phyloP scores from a whole-genome alignment of 2,113 vertebrate species.

The Lethenteron reissneri region DNA sequence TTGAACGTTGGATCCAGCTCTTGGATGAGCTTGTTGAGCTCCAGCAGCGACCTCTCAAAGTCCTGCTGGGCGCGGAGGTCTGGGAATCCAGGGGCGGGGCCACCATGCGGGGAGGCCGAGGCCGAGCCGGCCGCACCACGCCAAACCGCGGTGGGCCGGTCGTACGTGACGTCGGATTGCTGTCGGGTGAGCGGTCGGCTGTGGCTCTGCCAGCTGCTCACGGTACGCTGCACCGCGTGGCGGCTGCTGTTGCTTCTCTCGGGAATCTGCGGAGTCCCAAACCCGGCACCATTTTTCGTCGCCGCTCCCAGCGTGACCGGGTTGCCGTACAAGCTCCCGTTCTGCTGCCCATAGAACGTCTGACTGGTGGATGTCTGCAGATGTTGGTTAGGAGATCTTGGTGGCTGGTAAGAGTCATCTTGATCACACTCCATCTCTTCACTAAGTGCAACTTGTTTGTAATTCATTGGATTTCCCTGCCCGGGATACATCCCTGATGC shows the following conservation, averaged over 20 bases:
- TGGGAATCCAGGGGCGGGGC: neutral
- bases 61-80: constrained; percentile 1
- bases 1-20: neutral
- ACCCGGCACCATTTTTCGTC: neutral
- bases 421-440: no score
- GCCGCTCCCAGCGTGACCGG: no score
- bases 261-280: constrained; percentile 36
- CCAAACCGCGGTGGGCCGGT: neutral
- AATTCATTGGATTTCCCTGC: neutral
- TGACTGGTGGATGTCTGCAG: neutral
- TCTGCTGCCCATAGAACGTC: constrained; percentile 1
- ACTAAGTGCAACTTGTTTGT: no score
- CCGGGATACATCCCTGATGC: neutral
- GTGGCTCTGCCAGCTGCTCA: constrained; percentile 75
- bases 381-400: no score
- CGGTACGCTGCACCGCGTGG: constrained; percentile 73
- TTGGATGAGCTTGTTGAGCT: neutral
- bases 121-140: neutral
- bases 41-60: constrained; percentile 2
- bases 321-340: no score
- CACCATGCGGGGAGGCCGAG: neutral
- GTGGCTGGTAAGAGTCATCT: no score
- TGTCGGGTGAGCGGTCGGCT: constrained; percentile 16
- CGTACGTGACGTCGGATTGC: neutral
- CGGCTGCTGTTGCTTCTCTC: constrained; percentile 66